phyloP scores from a whole-genome alignment of 2,888 invertebrate species.

The Agrochola lota region DNA sequence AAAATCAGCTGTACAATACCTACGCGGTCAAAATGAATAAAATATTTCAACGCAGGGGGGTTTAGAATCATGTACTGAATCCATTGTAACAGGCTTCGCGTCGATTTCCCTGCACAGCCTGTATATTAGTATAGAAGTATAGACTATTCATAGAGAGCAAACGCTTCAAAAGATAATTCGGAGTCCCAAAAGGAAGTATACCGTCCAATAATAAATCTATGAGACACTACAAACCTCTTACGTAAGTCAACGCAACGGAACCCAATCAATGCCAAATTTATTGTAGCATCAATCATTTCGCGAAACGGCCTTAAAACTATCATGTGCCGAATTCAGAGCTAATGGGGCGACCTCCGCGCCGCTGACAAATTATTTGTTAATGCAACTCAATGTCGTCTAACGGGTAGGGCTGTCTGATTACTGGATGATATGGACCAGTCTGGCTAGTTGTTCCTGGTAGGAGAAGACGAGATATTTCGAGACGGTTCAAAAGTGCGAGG shows the following conservation, averaged over 20 bases:
- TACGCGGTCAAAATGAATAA: too few relatives aligned
- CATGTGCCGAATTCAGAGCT: constrained; percentile 83
- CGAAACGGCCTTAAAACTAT: constrained; percentile 81
- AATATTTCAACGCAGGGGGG: too few relatives aligned
- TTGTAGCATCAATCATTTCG: constrained; percentile 81
- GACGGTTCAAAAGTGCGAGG: not conserved
- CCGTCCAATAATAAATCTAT: constrained; percentile 11
- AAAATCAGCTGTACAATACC: too few relatives aligned
- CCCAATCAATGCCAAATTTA: constrained; percentile 82
- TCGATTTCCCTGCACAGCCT: too few relatives aligned
- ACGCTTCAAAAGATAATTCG: not conserved
- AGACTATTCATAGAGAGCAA: too few relatives aligned
- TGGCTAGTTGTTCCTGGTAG: not conserved
- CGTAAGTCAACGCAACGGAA: constrained; percentile 62
- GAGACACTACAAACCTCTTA: constrained; percentile 59
- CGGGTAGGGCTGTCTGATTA: constrained; percentile 55
- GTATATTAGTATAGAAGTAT: too few relatives aligned
- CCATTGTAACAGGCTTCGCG: too few relatives aligned
- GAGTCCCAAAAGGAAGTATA: constrained; percentile 1
- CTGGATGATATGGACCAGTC: not conserved
- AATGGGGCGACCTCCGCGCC: constrained; percentile 76
- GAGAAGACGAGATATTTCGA: too few relatives aligned
- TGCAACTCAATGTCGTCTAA: constrained; percentile 81
- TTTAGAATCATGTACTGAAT: too few relatives aligned
- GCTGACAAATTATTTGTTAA: constrained; percentile 79